Conservation (phyloP, 2,888 invertebrate species). For the Pteria penguin region DNA sequence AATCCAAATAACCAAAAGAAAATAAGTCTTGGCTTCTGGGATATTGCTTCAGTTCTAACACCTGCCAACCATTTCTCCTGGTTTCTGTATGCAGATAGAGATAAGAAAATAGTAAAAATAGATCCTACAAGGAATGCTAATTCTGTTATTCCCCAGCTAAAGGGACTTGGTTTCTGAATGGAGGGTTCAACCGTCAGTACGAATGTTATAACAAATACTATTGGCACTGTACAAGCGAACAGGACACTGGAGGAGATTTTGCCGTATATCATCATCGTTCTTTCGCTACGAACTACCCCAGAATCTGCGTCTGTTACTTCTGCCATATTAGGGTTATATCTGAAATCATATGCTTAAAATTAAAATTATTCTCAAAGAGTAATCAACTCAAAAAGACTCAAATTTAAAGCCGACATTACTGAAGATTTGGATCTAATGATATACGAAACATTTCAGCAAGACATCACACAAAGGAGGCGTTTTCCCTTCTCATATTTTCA, state of each 20-base stretch:
- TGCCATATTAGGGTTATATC: too few species aligned
- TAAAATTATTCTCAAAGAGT: too few species aligned
- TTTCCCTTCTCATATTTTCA: too few species aligned
- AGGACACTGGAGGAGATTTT: conserved; percentile 1
- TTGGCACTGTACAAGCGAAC: background rate
- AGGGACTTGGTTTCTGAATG: conserved; percentile 6
- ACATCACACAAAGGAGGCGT: too few species aligned
- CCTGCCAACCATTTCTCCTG: background rate
- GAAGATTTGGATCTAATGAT: too few species aligned
- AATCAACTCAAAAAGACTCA: too few species aligned
- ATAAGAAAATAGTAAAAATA: background rate
- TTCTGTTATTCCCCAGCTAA: conserved; percentile 11
- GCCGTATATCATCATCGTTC: too few species aligned
- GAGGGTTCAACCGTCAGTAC: background rate
- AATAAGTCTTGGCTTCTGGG: background rate
- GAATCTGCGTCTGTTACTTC: too few species aligned
- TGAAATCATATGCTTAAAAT: too few species aligned
- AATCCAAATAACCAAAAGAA: conserved; percentile 24
- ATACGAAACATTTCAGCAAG: too few species aligned
- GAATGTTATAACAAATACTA: background rate
- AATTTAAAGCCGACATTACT: too few species aligned
- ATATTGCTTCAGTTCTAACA: background rate
- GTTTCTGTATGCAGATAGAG: background rate
- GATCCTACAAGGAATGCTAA: background rate
- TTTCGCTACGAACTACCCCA: too few species aligned